Percentiles rank a stretch among this genome's conserved stretches.
Conservation (phyloP, 2,888 invertebrate species). For the Patella depressa region DNA sequence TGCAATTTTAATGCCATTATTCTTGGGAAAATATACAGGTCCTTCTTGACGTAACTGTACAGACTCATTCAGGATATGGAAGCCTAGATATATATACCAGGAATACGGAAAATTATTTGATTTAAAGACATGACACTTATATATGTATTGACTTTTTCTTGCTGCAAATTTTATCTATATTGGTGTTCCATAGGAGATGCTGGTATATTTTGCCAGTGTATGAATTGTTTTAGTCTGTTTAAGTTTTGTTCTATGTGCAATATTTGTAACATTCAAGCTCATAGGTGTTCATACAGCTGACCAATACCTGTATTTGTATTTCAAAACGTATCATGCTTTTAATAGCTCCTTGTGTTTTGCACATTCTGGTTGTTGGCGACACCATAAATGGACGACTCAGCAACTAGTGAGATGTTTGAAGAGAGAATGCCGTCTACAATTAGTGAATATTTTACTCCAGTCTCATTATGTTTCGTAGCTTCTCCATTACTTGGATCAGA, state of each 20-base stretch:
- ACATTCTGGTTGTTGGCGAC: constrained; percentile 9
- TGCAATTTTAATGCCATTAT: constrained; percentile 13
- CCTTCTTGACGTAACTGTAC: constrained; percentile 7
- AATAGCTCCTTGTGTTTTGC: constrained; percentile 11
- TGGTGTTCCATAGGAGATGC: constrained; percentile 6
- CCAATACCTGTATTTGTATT: background rate
- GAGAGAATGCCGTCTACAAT: background rate
- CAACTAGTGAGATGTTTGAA: background rate
- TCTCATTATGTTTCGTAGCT: constrained; percentile 3
- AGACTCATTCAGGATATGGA: constrained; percentile 12
- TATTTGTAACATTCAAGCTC: constrained; percentile 12
- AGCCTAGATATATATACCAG: constrained; percentile 10
- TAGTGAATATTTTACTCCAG: background rate
- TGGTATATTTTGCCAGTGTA: constrained; percentile 2
- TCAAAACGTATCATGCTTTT: constrained; percentile 11
- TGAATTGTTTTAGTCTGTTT: constrained; percentile 11
- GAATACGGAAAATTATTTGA: constrained; percentile 10
- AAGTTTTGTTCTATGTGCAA: constrained; percentile 10
- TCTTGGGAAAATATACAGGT: constrained; percentile 10
- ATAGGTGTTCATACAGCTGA: constrained; percentile 2
- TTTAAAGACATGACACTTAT: constrained; percentile 12
- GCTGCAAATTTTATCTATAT: constrained; percentile 11
- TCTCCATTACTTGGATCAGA: background rate
- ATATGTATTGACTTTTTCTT: constrained; percentile 13
- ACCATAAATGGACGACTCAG: no score